Conservation (phyloP, 2,113 vertebrate species). For the Platycercus adscitus region DNA sequence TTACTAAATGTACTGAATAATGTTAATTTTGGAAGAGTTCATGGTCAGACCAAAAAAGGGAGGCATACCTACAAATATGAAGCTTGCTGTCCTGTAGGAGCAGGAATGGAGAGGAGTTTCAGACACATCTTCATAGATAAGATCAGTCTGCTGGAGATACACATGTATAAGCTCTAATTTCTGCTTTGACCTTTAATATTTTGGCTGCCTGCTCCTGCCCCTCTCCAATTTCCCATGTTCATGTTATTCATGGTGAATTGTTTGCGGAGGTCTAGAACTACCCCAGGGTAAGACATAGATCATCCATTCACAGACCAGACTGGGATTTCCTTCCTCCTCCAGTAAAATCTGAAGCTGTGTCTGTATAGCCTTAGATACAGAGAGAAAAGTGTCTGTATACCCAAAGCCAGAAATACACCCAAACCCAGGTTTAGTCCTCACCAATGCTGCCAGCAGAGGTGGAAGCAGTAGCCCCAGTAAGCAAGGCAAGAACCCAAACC, state of each 20-base stretch:
- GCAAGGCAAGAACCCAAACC: not conserved
- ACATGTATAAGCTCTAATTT: not conserved
- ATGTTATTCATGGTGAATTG: not conserved
- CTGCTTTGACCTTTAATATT: not conserved
- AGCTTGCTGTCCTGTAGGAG: not conserved
- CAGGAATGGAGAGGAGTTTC: not conserved
- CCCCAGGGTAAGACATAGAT: not conserved
- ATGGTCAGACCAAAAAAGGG: not conserved
- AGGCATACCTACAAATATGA: not conserved
- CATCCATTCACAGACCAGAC: not conserved
- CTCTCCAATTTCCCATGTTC: not conserved
- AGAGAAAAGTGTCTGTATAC: not conserved
- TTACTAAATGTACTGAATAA: not conserved
- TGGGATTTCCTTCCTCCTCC: not conserved
- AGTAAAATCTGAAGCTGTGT: not conserved
- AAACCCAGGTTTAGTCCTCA: not conserved
- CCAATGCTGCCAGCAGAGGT: not conserved
- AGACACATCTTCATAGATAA: not conserved
- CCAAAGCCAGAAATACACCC: not conserved
- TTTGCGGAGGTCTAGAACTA: not conserved
- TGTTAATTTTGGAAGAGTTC: constrained; percentile 49
- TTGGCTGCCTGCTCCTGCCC: not conserved
- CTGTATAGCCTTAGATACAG: not conserved
- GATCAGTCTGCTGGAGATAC: not conserved
- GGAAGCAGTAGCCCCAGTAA: not conserved